Conservation (phyloP, 1,140 invertebrate species). For the Hypothenemus hampei region DNA sequence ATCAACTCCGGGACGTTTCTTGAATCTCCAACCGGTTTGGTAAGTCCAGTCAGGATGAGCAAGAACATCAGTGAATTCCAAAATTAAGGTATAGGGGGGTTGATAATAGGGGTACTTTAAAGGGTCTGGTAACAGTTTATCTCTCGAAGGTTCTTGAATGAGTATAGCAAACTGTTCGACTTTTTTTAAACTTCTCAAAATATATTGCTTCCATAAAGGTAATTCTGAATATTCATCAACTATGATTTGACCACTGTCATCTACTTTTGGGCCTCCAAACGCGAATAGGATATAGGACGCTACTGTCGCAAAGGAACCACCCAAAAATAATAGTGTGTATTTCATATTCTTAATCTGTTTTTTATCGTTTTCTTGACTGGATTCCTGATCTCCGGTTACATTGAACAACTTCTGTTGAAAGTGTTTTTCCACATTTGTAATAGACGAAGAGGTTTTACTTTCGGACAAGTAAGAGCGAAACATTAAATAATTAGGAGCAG, state of each 20-base stretch:
- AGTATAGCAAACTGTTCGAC: slow-evolving; percentile 22
- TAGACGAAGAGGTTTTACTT: not conserved
- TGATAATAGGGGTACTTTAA: slow-evolving; percentile 88
- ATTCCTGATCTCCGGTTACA: slow-evolving; percentile 48
- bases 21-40: slow-evolving; percentile 76
- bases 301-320: slow-evolving; percentile 46
- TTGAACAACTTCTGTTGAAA: slow-evolving; percentile 45
- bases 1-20: slow-evolving; percentile 93
- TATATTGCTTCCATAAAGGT: slow-evolving; percentile 65
- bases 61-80: slow-evolving; percentile 94
- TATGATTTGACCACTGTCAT: slow-evolving; percentile 67
- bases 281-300: slow-evolving; percentile 53
- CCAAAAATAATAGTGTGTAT: slow-evolving; percentile 49
- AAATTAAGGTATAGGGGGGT: slow-evolving; percentile 93
- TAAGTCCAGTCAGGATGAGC: slow-evolving; percentile 98
- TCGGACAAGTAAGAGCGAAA: not conserved
- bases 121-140: slow-evolving; percentile 92
- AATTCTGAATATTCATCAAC: slow-evolving; percentile 72
- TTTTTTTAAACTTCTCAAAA: slow-evolving; percentile 51
- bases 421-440: slow-evolving; percentile 7
- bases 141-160: slow-evolving; percentile 90
- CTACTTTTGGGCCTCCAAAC: slow-evolving; percentile 64
- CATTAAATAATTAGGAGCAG: too few species aligned
- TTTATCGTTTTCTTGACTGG: too few species aligned
- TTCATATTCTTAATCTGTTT: slow-evolving; percentile 54